These are phyloP conservation scores for Actinostola sp. DNA, from an alignment of 92 coral and sea anemone species.

Conservation along the genomic window DNA sequence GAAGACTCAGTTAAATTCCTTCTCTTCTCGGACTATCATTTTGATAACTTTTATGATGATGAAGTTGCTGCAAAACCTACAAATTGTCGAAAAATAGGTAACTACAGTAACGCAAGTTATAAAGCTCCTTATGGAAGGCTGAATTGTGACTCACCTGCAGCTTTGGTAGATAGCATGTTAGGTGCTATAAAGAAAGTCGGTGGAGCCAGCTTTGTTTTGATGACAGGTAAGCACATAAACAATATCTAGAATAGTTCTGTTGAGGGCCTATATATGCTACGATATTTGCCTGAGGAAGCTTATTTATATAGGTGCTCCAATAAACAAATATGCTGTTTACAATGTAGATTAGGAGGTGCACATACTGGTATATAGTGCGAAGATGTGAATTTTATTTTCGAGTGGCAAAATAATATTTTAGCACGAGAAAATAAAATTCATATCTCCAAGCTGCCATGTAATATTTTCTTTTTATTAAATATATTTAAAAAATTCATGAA, in stretches of 20 bases:
- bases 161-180: slow-evolving; percentile 56
- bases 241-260: neutral
- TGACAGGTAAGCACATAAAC: slow-evolving; percentile 64
- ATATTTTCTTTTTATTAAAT: too few relatives aligned
- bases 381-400: too few relatives aligned
- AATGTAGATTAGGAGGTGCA: too few relatives aligned
- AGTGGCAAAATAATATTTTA: too few relatives aligned
- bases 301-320: too few relatives aligned
- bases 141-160: slow-evolving; percentile 83
- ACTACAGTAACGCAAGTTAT: slow-evolving; percentile 56
- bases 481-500: too few relatives aligned
- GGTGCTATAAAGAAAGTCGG: slow-evolving; percentile 62
- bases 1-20: slow-evolving; percentile 60
- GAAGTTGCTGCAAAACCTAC: slow-evolving; percentile 30
- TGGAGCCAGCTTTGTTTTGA: slow-evolving; percentile 57
- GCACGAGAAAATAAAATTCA: too few relatives aligned
- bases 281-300: too few relatives aligned
- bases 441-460: too few relatives aligned
- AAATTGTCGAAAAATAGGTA: slow-evolving; percentile 67
- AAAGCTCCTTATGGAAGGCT: slow-evolving; percentile 82
- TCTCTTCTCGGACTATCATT: slow-evolving; percentile 81
- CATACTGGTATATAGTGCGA: too few relatives aligned
- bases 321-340: too few relatives aligned
- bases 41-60: slow-evolving; percentile 73
- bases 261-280: neutral